Base-by-base conservation (phyloP, 2,797 vertebrate genomes). In the Botia almorhae region DNA sequence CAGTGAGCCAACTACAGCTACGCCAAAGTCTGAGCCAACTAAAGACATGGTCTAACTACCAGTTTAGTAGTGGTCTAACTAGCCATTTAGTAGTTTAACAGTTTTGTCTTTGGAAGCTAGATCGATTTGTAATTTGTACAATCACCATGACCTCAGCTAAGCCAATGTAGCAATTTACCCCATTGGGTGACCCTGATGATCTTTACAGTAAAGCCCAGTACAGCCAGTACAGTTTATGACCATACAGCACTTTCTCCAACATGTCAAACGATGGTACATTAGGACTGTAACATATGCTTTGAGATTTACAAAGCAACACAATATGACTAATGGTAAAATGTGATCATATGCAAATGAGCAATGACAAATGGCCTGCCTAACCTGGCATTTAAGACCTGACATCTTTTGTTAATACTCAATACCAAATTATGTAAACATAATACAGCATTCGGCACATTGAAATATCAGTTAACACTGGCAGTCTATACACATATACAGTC, bases 401-500 rank as follows among this genome's bases (percentile, higher is more conserved):
- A 78, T 71, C 46, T 78, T 43, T 63, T 71, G 23, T 64, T 63
- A 64, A 14, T 71, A 71, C 60, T 80, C 33, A 65, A 79, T 65
- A 55, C 58, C 60, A 73, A 72, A 58, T 50, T 29, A 48, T 67
- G 78, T 74, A 80, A 80, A 80, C 61, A 74, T 73, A 56, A 55
- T 73, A 80, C 70, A 67, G 69, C 50, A 65, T 78, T 65, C 50
- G 50, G 69, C 60, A 80, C 78, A 67, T 50, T 53, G 48, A 75
- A 51, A 68, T 46, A 77, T 43, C 21, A 53, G 19, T 53, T 51
- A 64, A 19, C 33, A 64, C 39, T 36, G 77, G 60, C 60, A 73
- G 69, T 78, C 61, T 74, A 72, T 64, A 74, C 78, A 80, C 61
- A 70, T 48, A 63, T 63, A 67, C 70, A 74, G 33, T 65, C 78